Base-by-base conservation (phyloP, 2,797 vertebrate genomes). In the Oreochromis mossambicus region DNA sequence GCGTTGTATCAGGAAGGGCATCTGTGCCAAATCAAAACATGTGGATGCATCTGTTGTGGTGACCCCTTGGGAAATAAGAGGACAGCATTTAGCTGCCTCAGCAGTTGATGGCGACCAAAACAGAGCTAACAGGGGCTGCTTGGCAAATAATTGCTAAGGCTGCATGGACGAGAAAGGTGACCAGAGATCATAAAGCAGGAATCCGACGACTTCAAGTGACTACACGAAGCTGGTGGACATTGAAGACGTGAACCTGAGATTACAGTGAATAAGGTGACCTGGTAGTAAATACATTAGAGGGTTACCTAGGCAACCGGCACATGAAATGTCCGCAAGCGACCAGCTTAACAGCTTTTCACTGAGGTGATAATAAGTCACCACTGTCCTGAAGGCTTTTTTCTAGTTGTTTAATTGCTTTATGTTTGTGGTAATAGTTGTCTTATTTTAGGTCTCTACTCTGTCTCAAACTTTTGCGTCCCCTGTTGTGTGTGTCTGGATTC, bases 401-500 rank as follows among this genome's bases (percentile, higher is more conserved):
- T 24, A 52, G 78, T 63, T 46, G 32, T 82, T 73, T 80, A 54
- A 41, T 52, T 54, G 34, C 48, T 70, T 21, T 38, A 55, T 41
- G 48, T 5, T 75, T 32, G 17, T 34, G 11, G 46, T 75, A 50
- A 34, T 32, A 32, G 46, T n/a, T 50, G 24, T 29, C 43, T 29
- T 14, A 8, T 38, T 76, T 76, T 26, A 29, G 4, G 19, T 81
- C 34, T 78, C 19, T 24, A 29, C 61, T 78, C 26, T 13, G 8
- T 21, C 34, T 78, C 34, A 81, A 80, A 87, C 38, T 5, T 81
- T 83, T n/a, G 48, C 52, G 15, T 66, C 36, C 50, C 82, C 38
- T 24, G 63, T 84, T 80, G 41, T 43, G 7, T 83, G 86, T 55
- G 50, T 85, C 41, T 78, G 81, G 66, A 79, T 80, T 87, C 78